Evolutionary conservation across 2,888 invertebrate genomes (phyloP).

Genomic region (Muschampia staudingeri): DNA sequence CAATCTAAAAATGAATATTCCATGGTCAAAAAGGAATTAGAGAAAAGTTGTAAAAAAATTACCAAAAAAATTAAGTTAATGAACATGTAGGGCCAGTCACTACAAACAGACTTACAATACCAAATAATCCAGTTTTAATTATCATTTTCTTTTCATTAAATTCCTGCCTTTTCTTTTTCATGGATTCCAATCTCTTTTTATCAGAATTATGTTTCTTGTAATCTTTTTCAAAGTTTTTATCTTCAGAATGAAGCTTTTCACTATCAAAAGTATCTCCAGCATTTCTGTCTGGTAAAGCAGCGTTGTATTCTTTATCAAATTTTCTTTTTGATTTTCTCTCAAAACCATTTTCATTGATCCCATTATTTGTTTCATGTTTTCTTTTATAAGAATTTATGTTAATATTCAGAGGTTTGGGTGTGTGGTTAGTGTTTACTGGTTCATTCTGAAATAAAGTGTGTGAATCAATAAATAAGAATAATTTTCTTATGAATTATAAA

Average conservation of each 20-base stretch:
- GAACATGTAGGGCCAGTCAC: neutral
- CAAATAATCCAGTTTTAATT: conserved; percentile 92
- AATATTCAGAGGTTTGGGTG: conserved; percentile 64
- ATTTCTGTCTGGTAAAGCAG: conserved; percentile 5
- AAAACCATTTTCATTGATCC: conserved; percentile 60
- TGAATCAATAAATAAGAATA: too few species aligned
- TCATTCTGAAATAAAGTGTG: conserved; percentile 30
- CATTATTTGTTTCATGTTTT: conserved; percentile 74
- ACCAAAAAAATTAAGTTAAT: neutral
- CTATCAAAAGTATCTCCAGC: conserved; percentile 13
- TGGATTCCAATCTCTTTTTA: conserved; percentile 92
- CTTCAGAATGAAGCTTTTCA: neutral
- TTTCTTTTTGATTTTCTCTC: conserved; percentile 52
- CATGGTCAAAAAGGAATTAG: neutral
- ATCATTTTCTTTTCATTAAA: conserved; percentile 92
- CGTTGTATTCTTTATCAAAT: conserved; percentile 51
- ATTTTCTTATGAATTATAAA: too few species aligned
- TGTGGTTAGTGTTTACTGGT: neutral
- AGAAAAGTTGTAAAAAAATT: conserved; percentile 53
- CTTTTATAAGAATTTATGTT: conserved; percentile 84
- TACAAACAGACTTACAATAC: conserved; percentile 87
- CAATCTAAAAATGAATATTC: neutral
- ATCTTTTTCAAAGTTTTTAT: conserved; percentile 46
- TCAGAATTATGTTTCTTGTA: conserved; percentile 63
- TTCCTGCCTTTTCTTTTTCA: conserved; percentile 92